phyloP scores from a whole-genome alignment of 2,888 invertebrate genomes.

The Napeogenes inachia region DNA sequence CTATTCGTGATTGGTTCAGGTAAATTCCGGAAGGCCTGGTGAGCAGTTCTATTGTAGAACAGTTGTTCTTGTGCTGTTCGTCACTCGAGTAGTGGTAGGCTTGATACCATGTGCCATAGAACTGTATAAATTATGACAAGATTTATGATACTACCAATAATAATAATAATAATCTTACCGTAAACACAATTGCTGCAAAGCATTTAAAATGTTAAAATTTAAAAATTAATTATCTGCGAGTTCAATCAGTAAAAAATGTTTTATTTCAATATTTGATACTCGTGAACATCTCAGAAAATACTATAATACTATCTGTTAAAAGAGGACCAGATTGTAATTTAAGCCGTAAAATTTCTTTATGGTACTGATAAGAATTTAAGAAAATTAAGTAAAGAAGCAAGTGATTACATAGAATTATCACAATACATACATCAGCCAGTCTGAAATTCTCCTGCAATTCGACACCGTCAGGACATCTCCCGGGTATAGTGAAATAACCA shows the following conservation, averaged over 20 bases:
- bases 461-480: constrained; percentile 58
- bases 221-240: no score
- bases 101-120: constrained; percentile 63
- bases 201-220: no score
- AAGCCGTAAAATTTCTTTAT: no score
- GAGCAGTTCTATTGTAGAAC: constrained; percentile 50
- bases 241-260: no score
- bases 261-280: no score
- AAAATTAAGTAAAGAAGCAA: constrained; percentile 8
- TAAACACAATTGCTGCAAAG: no score
- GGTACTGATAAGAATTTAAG: background rate
- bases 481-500: constrained; percentile 56
- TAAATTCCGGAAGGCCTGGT: constrained; percentile 48
- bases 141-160: background rate
- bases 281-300: background rate
- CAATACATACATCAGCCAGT: constrained; percentile 54
- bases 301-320: background rate
- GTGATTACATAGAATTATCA: constrained; percentile 2
- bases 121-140: constrained; percentile 41
- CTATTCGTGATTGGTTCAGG: constrained; percentile 58
- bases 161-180: no score
- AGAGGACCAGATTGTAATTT: no score
- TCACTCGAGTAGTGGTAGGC: constrained; percentile 59
- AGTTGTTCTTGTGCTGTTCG: constrained; percentile 52
- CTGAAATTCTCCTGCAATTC: constrained; percentile 50